Base-by-base conservation (phyloP, 2,888 invertebrate genomes). In the Psococerastis gibbosa region DNA sequence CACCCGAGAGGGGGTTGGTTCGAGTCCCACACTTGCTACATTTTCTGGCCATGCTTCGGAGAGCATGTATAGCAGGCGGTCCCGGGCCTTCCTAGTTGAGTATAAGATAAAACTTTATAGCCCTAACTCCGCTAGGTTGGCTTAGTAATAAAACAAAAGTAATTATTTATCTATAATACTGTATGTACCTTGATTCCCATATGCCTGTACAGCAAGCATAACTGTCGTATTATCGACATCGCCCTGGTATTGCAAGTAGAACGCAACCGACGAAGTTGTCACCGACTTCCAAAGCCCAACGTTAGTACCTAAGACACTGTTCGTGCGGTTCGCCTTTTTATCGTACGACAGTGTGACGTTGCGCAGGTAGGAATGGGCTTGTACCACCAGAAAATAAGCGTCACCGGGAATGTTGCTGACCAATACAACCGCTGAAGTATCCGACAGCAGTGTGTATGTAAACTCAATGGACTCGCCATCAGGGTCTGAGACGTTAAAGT, bases 361-460 rank as follows among this genome's bases (percentile, higher is more conserved):
- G 46, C 67, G 57, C 11, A 67, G 50, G 49, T 70, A 69, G 41
- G 69, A 66, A 54, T 81, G 80, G 3, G 68, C 68, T 71, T 80
- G 78, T 32, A 76, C 59, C 45, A 78, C 56, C 15, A 75, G 60
- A 53, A 73, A 79, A 2, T 64, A 60, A 23, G 70, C 56, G 45
- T 58, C 57, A 1, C 57, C 50, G 9, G 68, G 63, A 2, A 69
- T 57, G 53, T 69, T 54, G 1, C 47, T 53, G 23, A 75, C 59
- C 4, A 1, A 54, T 53, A 67, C 56, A 46, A 47, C 41, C 11
- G 51, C 51, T 9, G 46, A 50, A n/a, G 52, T 54, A 15, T 51
- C 50, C 3, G 53, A 44, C 22, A 43, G 5, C 4, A 27, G 27
- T 9, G 27, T 27, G 27, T 27, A 27, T 11, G 11, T 11, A 27